phyloP scores from a whole-genome alignment of 2,888 invertebrate species.

The Baccha elongata region DNA sequence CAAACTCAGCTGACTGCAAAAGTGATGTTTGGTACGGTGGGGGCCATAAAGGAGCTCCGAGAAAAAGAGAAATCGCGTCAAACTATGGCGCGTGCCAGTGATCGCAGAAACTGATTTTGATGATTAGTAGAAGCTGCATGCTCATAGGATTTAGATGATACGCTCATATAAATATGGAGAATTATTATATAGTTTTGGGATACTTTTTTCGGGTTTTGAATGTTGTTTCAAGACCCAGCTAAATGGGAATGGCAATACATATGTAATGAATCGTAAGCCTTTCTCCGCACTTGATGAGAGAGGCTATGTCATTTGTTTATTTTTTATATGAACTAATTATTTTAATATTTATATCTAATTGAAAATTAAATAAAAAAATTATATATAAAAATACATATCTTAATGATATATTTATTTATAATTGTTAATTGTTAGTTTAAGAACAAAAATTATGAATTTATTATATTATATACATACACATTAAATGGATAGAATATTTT shows the following conservation, averaged over 20 bases:
- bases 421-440: constrained; percentile 56
- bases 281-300: constrained; percentile 35
- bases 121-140: constrained; percentile 71
- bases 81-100: constrained; percentile 81
- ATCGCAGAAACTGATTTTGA: constrained; percentile 80
- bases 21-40: constrained; percentile 88
- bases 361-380: constrained; percentile 36
- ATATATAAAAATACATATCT: not conserved
- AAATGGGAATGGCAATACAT: constrained; percentile 69
- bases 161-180: constrained; percentile 34
- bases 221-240: constrained; percentile 49
- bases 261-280: constrained; percentile 42
- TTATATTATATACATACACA: constrained; percentile 25
- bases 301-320: constrained; percentile 47
- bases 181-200: constrained; percentile 39
- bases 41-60: constrained; percentile 89
- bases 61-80: constrained; percentile 87
- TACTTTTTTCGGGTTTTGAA: constrained; percentile 57
- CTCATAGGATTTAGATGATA: constrained; percentile 39
- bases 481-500: constrained; percentile 25
- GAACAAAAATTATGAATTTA: constrained; percentile 62
- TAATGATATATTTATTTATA: constrained; percentile 66
- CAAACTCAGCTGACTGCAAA: constrained; percentile 87
- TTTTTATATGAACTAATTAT: constrained; percentile 24
- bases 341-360: constrained; percentile 36